Conservation (phyloP, 2,888 invertebrate genomes). For the Noctuana brunneofusca region DNA sequence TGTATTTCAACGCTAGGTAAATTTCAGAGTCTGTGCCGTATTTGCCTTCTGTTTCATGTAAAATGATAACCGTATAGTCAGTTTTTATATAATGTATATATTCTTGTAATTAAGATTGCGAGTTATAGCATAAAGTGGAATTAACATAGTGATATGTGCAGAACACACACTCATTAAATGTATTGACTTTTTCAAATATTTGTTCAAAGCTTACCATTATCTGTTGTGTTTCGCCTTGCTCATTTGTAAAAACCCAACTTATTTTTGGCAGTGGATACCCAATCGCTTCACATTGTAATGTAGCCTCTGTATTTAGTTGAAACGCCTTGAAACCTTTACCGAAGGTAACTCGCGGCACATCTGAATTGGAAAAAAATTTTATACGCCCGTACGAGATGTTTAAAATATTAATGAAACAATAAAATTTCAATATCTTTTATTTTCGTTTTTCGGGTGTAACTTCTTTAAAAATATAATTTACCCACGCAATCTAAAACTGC, state of each 20-base stretch:
- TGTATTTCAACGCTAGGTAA: no score
- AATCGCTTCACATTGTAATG: slow-evolving; percentile 54
- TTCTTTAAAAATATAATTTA: no score
- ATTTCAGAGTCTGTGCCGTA: no score
- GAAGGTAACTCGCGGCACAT: slow-evolving; percentile 52
- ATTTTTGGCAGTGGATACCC: slow-evolving; percentile 63
- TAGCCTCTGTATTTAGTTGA: slow-evolving; percentile 43
- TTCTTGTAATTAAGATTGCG: neutral
- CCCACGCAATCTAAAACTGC: no score
- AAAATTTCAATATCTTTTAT: no score
- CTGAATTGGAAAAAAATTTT: slow-evolving; percentile 45
- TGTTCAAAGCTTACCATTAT: slow-evolving; percentile 7
- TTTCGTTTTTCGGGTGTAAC: no score
- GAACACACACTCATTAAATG: neutral
- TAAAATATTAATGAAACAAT: no score
- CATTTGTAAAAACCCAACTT: slow-evolving; percentile 56
- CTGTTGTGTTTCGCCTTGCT: slow-evolving; percentile 38
- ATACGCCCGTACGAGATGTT: neutral
- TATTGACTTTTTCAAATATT: neutral
- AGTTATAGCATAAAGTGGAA: neutral
- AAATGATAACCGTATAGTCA: no score
- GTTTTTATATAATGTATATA: no score
- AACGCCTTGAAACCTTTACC: slow-evolving; percentile 46
- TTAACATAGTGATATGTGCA: neutral
- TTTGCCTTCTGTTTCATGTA: no score